These are phyloP conservation scores for Agriopis aurantiaria DNA, from an alignment of 2,888 invertebrate genomes.

Conservation along the genomic window DNA sequence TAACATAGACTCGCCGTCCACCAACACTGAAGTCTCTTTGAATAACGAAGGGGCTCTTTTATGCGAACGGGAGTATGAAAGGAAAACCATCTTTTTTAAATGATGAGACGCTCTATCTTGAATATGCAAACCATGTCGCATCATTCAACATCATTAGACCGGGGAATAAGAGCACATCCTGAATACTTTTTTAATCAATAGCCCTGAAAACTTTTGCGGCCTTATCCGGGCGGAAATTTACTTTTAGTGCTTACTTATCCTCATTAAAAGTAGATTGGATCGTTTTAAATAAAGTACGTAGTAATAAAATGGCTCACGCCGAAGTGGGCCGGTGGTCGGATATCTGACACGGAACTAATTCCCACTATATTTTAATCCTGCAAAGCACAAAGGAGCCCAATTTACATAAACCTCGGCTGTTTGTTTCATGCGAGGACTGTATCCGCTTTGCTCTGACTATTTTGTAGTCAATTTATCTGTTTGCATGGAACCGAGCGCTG, in stretches of 20 bases:
- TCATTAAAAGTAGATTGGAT: constrained; percentile 55
- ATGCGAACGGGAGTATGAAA: constrained; percentile 73
- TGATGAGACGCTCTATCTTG: constrained; percentile 74
- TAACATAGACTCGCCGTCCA: constrained; percentile 58
- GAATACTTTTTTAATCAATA: constrained; percentile 63
- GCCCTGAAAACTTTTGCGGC: constrained; percentile 40
- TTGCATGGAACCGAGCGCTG: constrained; percentile 58
- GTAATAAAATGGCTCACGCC: constrained; percentile 75
- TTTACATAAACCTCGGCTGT: constrained; percentile 85
- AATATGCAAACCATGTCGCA: constrained; percentile 76
- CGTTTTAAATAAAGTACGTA: constrained; percentile 69
- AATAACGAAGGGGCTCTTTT: constrained; percentile 81
- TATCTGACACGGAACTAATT: constrained; percentile 85
- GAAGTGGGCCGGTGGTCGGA: constrained; percentile 68
- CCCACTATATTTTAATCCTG: constrained; percentile 85
- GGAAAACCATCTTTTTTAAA: constrained; percentile 77
- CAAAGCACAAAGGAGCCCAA: constrained; percentile 84
- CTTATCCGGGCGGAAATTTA: constrained; percentile 39
- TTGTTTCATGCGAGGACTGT: constrained; percentile 83
- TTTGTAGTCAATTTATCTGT: constrained; percentile 80
- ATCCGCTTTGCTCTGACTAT: constrained; percentile 79
- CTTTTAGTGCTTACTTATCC: constrained; percentile 45
- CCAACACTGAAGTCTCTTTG: constrained; percentile 74
- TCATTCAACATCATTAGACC: constrained; percentile 81
- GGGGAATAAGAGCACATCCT: constrained; percentile 65